Evolutionary conservation across 1,140 invertebrate genomes (phyloP).

Genomic region (Danaus melanippus): DNA sequence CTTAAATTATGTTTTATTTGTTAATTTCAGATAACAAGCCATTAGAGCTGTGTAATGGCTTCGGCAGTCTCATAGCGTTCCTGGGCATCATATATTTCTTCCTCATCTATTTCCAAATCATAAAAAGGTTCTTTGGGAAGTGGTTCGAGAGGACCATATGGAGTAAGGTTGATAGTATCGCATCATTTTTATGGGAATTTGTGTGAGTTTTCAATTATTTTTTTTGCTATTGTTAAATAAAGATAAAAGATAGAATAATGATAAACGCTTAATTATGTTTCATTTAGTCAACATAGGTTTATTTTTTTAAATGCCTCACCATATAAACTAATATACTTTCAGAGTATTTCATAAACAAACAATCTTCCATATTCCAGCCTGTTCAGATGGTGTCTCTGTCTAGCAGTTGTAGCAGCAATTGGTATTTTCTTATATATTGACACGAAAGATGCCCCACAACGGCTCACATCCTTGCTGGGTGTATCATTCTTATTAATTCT

Average conservation of each 20-base stretch:
- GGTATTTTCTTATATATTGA: constrained; percentile 77
- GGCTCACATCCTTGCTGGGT: constrained; percentile 79
- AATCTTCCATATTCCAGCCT: constrained; percentile 29
- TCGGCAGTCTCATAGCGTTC: constrained; percentile 82
- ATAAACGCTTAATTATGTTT: no score
- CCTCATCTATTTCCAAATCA: constrained; percentile 77
- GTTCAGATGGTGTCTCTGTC: constrained; percentile 32
- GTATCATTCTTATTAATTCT: constrained; percentile 36
- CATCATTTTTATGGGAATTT: constrained; percentile 28
- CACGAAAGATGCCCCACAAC: constrained; percentile 72
- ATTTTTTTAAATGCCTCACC: no score
- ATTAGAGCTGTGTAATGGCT: constrained; percentile 75
- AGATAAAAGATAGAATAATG: no score
- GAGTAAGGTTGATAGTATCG: constrained; percentile 37
- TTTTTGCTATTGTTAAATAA: no score
- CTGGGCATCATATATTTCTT: constrained; percentile 75
- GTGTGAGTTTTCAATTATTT: constrained; percentile 34
- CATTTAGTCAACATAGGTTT: no score
- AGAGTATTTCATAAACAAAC: neutral
- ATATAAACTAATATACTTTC: no score
- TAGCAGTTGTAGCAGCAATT: constrained; percentile 63
- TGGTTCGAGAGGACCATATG: constrained; percentile 51
- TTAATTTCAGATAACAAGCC: constrained; percentile 31
- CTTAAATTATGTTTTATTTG: no score
- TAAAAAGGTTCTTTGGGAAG: constrained; percentile 75